phyloP scores from a whole-genome alignment of 1,140 invertebrate species.

The Habropoda laboriosa region DNA sequence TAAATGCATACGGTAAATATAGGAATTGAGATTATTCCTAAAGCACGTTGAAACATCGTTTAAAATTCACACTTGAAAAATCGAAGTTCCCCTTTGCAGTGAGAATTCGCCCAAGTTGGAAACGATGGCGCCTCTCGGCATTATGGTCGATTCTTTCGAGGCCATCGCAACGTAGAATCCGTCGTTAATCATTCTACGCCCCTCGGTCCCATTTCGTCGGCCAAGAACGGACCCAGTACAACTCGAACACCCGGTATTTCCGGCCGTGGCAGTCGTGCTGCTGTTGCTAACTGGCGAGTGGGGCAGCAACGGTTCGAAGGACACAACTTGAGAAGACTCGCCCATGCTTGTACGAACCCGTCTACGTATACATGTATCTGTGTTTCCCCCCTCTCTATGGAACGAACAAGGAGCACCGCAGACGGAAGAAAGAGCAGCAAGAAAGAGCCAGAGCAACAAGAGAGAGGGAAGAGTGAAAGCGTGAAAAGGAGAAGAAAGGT shows the following conservation, averaged over 20 bases:
- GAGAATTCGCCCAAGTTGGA: neutral
- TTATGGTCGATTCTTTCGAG: neutral
- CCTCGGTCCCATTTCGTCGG: conserved; percentile 23
- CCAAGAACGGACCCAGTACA: conserved; percentile 23
- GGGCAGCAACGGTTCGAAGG: conserved; percentile 70
- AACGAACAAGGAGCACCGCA: neutral
- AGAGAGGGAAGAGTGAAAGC: neutral
- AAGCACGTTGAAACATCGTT: no score
- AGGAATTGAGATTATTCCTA: no score
- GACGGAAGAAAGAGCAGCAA: neutral
- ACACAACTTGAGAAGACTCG: conserved; percentile 51
- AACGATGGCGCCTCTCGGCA: neutral
- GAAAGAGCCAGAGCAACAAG: neutral
- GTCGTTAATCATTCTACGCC: conserved; percentile 18
- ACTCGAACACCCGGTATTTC: conserved; percentile 76
- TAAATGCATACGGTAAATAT: no score
- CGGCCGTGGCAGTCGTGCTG: conserved; percentile 56
- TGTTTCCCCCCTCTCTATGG: conserved; percentile 6
- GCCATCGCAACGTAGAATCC: neutral
- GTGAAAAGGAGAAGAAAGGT: neutral
- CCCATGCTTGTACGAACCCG: neutral
- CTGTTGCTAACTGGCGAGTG: conserved; percentile 78
- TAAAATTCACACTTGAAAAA: no score
- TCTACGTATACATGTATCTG: neutral
- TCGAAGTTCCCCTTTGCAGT: no score